These are phyloP conservation scores for Branchinecta sandiegonensis DNA, from an alignment of 2,888 invertebrate genomes.

Conservation along the genomic window DNA sequence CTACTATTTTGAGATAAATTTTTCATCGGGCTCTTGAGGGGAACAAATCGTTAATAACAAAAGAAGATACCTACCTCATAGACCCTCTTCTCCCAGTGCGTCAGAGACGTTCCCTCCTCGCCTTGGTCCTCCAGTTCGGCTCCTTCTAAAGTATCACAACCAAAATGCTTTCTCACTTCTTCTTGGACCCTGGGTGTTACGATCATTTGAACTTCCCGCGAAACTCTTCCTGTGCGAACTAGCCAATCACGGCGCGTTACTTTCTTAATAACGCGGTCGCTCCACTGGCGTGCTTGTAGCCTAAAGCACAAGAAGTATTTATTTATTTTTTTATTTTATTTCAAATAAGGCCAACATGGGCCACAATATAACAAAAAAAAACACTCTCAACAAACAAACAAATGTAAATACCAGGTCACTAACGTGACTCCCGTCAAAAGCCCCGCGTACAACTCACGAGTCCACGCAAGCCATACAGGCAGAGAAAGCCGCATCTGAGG, in stretches of 20 bases:
- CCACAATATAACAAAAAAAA: no score
- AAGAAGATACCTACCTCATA: constrained; percentile 57
- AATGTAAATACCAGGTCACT: no score
- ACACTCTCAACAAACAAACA: no score
- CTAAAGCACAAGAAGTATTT: constrained; percentile 37
- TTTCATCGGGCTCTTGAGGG: no score
- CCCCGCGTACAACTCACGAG: no score
- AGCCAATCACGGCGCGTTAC: constrained; percentile 57
- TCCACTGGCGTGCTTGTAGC: constrained; percentile 86
- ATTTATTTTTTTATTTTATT: no score
- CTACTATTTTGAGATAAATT: no score
- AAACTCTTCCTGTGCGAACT: constrained; percentile 57
- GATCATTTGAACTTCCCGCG: constrained; percentile 62
- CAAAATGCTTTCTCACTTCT: constrained; percentile 77
- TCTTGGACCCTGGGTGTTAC: constrained; percentile 78
- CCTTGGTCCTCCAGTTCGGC: constrained; percentile 98
- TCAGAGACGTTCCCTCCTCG: constrained; percentile 87
- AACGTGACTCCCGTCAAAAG: no score
- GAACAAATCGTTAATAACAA: not conserved
- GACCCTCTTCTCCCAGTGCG: constrained; percentile 97
- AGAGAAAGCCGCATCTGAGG: no score
- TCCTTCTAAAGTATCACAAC: constrained; percentile 73
- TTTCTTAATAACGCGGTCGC: constrained; percentile 65
- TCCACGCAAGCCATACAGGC: no score
- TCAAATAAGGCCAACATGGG: no score